A percentile compares a stretch with the other conserved stretches of the same genome.
Conservation (phyloP, 23 tunicate genomes). For the Corella eumyota region DNA sequence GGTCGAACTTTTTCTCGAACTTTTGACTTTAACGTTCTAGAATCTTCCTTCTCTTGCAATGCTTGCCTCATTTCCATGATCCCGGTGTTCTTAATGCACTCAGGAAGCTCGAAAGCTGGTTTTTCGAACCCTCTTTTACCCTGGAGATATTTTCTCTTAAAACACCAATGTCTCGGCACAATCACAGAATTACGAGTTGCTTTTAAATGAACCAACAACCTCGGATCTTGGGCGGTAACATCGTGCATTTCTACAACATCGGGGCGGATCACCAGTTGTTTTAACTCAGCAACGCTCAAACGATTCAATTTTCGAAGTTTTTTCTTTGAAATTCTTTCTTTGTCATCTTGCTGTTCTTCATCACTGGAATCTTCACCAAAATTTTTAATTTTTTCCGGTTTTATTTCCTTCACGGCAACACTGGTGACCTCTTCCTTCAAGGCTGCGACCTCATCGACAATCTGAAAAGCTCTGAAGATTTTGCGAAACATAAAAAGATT, state of each 20-base stretch:
- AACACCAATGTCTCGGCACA: conserved; percentile 99
- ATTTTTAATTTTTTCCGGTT: conserved; percentile 41
- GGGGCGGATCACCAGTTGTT: conserved; percentile 89
- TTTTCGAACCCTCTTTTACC: conserved; percentile 99
- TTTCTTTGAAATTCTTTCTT: conserved; percentile 81
- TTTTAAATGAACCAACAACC: conserved; percentile 83
- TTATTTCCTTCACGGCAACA: conserved; percentile 14
- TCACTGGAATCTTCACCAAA: conserved; percentile 53
- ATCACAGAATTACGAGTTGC: conserved; percentile 89
- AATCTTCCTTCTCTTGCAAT: conserved; percentile 92
- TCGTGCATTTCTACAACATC: conserved; percentile 99
- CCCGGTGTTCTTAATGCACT: conserved; percentile 97
- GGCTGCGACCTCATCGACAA: conserved; percentile 72
- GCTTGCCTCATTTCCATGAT: conserved; percentile 99
- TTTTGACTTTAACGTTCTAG: conserved; percentile 85
- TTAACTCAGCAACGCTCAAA: conserved; percentile 91
- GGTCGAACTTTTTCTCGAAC: conserved; percentile 98
- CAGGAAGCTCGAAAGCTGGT: conserved; percentile 95
- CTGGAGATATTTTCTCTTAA: conserved; percentile 88
- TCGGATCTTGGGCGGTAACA: conserved; percentile 97
- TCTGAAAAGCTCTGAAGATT: conserved; percentile 89
- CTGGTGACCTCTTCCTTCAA: conserved; percentile 2
- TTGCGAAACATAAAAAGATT: conserved; percentile 65
- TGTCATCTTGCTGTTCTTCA: conserved; percentile 36
- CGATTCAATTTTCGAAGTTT: conserved; percentile 80